Base-by-base conservation (phyloP, 2,797 vertebrate genomes). In the Etheostoma perlongum region DNA sequence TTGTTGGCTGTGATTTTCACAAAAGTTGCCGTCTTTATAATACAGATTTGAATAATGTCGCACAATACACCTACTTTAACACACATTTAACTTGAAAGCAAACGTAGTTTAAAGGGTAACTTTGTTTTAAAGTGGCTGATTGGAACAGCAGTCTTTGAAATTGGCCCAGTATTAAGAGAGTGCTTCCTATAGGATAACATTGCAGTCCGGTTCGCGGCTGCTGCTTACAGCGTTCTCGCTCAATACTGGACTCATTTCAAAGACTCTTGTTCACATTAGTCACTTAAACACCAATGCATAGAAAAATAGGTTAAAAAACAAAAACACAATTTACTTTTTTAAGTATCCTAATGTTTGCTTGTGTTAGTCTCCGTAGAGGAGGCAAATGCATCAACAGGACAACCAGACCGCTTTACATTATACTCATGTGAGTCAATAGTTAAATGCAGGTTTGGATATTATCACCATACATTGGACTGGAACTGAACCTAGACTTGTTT, bases 401-500 rank as follows among this genome's bases (percentile, higher is more conserved):
- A 64, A 67, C 40, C 53, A 51, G 25, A 18, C 2, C 1, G 11
- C 12, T 25, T 25, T 21, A 12, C 61, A 18, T 57, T 57, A 23
- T 16, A 33, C 58, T 52, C 1, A 10, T 42, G 42, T 16, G 12
- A 74, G 33, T 30, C 14, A 2, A 21, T 33, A 23, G 36, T 44
- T 68, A 61, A 66, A 58, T 65, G 36, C 21, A 18, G 15, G 27
- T 51, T 51, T 58, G 52, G 27, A 40, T 65, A 16, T 74, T 7
- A 9, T 27, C 33, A 14, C 42, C 44, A n/a, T 13, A 55, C 6
- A 21, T 9, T 23, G 6, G 15, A 8, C 8, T 5, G 9, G 11
- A 7, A 51, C 16, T 10, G 1, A 64, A 54, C 14, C 42, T 70
- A 19, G 21, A 59, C 30, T 55, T 63, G 51, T 74, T 74, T 69